phyloP scores from a whole-genome alignment of 2,888 invertebrate genomes.

The Agrotis clavis region DNA sequence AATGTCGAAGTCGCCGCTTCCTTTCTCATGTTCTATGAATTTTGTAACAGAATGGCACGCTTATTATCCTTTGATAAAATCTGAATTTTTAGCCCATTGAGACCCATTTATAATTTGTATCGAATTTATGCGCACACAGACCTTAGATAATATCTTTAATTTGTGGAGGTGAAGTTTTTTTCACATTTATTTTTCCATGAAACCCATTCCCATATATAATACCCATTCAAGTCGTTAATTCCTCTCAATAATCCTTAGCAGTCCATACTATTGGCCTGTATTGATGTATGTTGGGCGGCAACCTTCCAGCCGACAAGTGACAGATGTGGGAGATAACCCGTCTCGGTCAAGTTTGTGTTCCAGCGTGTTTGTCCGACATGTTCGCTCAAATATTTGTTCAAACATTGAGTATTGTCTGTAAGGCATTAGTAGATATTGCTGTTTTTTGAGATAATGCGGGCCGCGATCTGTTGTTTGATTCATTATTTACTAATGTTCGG shows the following conservation, averaged over 20 bases:
- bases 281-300: not conserved
- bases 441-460: slow-evolving; percentile 24
- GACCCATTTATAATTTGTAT: not conserved
- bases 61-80: not conserved
- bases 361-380: slow-evolving; percentile 44
- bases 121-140: not conserved
- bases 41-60: not conserved
- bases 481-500: slow-evolving; percentile 17
- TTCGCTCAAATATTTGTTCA: slow-evolving; percentile 45
- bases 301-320: slow-evolving; percentile 33
- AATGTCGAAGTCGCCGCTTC: slow-evolving; percentile 11
- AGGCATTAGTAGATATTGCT: slow-evolving; percentile 45
- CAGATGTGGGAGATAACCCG: slow-evolving; percentile 44
- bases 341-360: slow-evolving; percentile 41
- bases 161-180: not conserved
- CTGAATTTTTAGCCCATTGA: not conserved
- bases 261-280: slow-evolving; percentile 1
- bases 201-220: too few relatives aligned
- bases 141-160: not conserved
- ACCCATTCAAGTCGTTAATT: slow-evolving; percentile 6
- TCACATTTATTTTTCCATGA: not conserved
- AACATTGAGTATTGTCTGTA: slow-evolving; percentile 33
- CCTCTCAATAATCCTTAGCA: slow-evolving; percentile 24
- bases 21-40: not conserved
- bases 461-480: slow-evolving; percentile 25